phyloP scores from a whole-genome alignment of 2,888 invertebrate species.

The Bugulina stolonifera region DNA sequence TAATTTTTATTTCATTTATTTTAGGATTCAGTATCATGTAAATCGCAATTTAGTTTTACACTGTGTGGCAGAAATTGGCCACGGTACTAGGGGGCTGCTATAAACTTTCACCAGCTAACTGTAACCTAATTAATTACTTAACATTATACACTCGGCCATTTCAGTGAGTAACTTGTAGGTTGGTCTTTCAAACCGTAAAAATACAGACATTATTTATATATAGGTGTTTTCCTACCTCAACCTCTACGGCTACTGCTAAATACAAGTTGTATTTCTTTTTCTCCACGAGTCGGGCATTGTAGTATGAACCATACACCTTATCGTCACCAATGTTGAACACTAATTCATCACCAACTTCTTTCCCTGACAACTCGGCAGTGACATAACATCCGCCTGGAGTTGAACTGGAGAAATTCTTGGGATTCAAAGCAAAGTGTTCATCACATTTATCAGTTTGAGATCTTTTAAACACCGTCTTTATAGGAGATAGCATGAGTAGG shows the following conservation, averaged over 20 bases:
- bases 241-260: not conserved
- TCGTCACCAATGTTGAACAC: not conserved
- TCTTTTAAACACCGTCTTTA: not conserved
- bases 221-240: not conserved
- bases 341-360: not conserved
- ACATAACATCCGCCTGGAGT: not conserved
- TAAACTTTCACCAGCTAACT: no score
- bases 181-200: no score
- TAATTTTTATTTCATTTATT: no score
- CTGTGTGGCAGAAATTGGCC: no score
- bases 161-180: no score
- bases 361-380: not conserved
- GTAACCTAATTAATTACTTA: no score
- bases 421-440: not conserved
- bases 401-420: not conserved
- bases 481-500: not conserved
- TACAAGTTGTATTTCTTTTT: not conserved
- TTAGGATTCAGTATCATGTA: no score
- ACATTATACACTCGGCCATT: no score
- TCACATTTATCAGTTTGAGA: not conserved
- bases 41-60: no score
- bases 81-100: no score
- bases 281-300: not conserved
- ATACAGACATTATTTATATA: no score
- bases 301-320: not conserved